These are phyloP conservation scores for Zapornia atra DNA, from an alignment of 2,113 vertebrate species.

Conservation along the genomic window DNA sequence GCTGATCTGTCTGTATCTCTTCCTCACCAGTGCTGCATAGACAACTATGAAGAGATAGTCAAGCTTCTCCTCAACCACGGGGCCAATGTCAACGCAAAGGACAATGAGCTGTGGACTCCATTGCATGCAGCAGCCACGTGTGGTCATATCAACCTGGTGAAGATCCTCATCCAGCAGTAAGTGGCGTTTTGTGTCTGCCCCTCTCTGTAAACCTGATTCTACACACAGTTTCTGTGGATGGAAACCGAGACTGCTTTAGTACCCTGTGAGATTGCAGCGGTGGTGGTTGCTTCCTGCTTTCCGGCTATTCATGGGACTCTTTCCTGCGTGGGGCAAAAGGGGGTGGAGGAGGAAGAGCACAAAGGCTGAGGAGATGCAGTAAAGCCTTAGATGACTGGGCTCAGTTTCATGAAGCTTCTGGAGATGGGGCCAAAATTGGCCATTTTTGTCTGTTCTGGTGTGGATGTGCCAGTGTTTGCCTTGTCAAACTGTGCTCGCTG, in stretches of 20 bases:
- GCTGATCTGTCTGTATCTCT: not conserved
- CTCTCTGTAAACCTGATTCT: not conserved
- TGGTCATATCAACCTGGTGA: constrained; percentile 93
- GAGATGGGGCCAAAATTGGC: not conserved
- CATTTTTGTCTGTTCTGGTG: not conserved
- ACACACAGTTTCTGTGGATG: not conserved
- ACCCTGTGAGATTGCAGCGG: rapidly evolving
- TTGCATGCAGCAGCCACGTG: constrained; percentile 95
- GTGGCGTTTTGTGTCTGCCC: constrained; percentile 40
- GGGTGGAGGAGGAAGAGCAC: not conserved
- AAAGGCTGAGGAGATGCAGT: not conserved
- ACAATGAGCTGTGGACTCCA: constrained; percentile 97
- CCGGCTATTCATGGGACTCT: not conserved
- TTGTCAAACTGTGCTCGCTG: rapidly evolving
- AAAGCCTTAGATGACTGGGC: not conserved
- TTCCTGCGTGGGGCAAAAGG: not conserved
- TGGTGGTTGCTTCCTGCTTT: not conserved
- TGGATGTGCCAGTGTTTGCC: not conserved
- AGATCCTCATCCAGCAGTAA: constrained; percentile 93
- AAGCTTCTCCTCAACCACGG: constrained; percentile 89
- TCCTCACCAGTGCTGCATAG: constrained; percentile 90
- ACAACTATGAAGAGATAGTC: constrained; percentile 98
- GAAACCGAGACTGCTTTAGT: not conserved
- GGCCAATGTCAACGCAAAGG: constrained; percentile 91
- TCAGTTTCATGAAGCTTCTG: not conserved